Base-by-base conservation (phyloP, 1,140 invertebrate species). In the Bombyx mori region DNA sequence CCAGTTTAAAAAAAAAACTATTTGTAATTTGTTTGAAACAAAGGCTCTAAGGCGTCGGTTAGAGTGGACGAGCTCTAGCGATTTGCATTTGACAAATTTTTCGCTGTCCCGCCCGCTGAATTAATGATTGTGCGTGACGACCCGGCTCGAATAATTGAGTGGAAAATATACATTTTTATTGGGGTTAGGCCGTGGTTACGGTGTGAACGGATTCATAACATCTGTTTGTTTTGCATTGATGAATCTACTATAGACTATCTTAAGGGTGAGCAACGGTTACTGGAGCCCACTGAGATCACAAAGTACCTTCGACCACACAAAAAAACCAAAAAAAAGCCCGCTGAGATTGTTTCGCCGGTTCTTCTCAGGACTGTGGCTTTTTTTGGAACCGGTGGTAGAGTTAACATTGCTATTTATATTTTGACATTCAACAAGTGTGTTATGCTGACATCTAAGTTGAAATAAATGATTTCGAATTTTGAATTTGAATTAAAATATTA, bases 81-180 rank as follows among this genome's bases (percentile, higher is more conserved):
- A 67, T 67, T 67, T 67, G 62, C 62, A 63, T 63, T 63, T 64
- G 62, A 67, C 61, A 67, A 67, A 60, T 63, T 63, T 67, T 67
- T 63, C 42, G 54, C 50, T 60, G 54, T 58, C 51, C 57, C 54
- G n/a, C 44, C 63, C 43, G 51, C 47, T 57, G 60, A 65, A 65
- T 65, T 65, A 65, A 65, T 58, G 62, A 60, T 63, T 63, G 52
- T 42, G 56, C 61, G 61, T 62, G 57, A 58, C 61, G 42, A 53
- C 53, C 57, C 57, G 42, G 5, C 22, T 10, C 53, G 58, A 58
- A 63, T 63, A 63, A 63, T 63, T 57, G 55, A 63, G 58, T 54
- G 52, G 62, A 59, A 63, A 63, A 63, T 63, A 63, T 58, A 53
- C 46, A 62, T 56, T 59, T 62, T 59, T 57, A 10, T 18, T 10